These are phyloP conservation scores for Ophiothrix spiculata DNA, from an alignment of 35 echinoderm and acorn worm species.

Conservation along the genomic window DNA sequence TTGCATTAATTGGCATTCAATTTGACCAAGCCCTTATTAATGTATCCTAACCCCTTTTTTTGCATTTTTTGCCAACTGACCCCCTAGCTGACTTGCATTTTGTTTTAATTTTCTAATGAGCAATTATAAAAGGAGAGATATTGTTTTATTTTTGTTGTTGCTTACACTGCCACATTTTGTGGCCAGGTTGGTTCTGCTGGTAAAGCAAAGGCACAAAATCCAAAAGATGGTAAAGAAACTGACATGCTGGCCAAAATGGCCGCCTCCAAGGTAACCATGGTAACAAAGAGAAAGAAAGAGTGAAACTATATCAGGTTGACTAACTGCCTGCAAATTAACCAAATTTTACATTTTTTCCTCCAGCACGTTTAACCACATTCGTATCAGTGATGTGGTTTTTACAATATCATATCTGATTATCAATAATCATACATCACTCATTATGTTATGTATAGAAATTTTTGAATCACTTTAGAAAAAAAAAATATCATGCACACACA, in stretches of 20 bases:
- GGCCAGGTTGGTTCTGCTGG: background rate
- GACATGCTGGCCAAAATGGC: background rate
- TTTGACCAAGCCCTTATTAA: too few relatives aligned
- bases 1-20: background rate
- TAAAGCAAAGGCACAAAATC: background rate
- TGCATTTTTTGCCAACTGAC: background rate
- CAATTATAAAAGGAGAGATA: background rate
- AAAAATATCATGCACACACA: too few relatives aligned
- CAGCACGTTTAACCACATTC: background rate
- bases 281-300: background rate
- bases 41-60: background rate
- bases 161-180: background rate
- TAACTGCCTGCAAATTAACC: slow-evolving; percentile 11
- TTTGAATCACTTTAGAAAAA: too few relatives aligned
- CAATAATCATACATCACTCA: too few relatives aligned
- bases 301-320: background rate
- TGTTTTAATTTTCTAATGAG: background rate
- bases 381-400: too few relatives aligned
- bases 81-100: background rate
- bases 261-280: background rate
- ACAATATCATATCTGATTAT: too few relatives aligned
- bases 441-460: too few relatives aligned
- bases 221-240: background rate
- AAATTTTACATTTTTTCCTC: background rate
- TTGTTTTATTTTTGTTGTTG: background rate